phyloP scores from a whole-genome alignment of 2,888 invertebrate species.

The Nomada fabriciana region DNA sequence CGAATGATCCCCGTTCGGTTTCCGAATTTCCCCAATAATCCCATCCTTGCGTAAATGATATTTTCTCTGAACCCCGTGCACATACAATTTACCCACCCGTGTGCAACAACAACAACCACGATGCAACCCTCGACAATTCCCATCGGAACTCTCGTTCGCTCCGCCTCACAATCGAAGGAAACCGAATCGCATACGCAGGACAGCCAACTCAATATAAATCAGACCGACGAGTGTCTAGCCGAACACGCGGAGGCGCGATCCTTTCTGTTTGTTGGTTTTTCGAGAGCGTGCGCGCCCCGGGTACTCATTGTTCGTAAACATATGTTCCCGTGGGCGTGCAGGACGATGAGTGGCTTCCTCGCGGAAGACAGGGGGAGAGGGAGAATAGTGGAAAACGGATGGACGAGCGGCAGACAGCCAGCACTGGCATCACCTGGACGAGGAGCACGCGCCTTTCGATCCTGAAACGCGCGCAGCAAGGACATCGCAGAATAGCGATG shows the following conservation, averaged over 20 bases:
- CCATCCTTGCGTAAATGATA: no score
- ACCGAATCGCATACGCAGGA: slow-evolving; percentile 10
- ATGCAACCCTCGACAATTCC: no score
- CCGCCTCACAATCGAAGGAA: neutral
- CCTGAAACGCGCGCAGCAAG: slow-evolving; percentile 29
- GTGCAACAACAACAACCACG: neutral
- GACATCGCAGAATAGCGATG: slow-evolving; percentile 70
- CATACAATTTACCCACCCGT: neutral
- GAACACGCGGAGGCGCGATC: slow-evolving; percentile 58
- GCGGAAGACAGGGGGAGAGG: slow-evolving; percentile 5
- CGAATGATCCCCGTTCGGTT: no score
- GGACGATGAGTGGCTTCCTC: slow-evolving; percentile 27
- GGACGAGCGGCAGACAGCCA: slow-evolving; percentile 51
- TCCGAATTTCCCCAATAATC: no score
- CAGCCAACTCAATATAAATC: slow-evolving; percentile 31
- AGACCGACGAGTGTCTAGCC: slow-evolving; percentile 25
- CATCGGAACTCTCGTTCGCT: neutral
- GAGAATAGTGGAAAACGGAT: slow-evolving; percentile 49
- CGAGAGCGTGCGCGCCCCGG: slow-evolving; percentile 53
- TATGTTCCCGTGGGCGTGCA: slow-evolving; percentile 72
- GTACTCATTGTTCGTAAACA: slow-evolving; percentile 72
- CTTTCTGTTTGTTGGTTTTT: slow-evolving; percentile 70
- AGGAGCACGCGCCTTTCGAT: slow-evolving; percentile 69
- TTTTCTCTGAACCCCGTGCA: no score
- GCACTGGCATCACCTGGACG: slow-evolving; percentile 73